A percentile compares a stretch with the other conserved stretches of the same genome.
These are phyloP conservation scores for Porites rus DNA, from an alignment of 92 coral and sea anemone species.

Conservation along the genomic window DNA sequence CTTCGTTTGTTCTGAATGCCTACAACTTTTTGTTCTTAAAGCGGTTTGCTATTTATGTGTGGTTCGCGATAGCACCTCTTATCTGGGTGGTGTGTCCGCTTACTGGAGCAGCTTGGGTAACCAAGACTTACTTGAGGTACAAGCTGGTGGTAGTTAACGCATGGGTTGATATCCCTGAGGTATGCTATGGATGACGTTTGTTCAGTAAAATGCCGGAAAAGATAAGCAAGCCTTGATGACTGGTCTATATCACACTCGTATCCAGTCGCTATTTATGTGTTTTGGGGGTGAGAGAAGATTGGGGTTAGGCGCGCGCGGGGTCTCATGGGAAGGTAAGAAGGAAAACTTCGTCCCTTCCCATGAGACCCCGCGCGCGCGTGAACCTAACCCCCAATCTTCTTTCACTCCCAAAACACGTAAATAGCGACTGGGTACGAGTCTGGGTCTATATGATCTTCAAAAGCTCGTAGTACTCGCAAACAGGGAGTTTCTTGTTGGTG, in stretches of 20 bases:
- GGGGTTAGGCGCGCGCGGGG: too few relatives aligned
- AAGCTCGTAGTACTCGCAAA: not conserved
- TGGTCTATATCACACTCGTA: not conserved
- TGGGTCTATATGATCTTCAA: not conserved
- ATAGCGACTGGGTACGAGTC: too few relatives aligned
- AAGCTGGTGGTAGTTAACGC: constrained; percentile 95
- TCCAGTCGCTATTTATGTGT: too few relatives aligned
- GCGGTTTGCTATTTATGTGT: constrained; percentile 88
- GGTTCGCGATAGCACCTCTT: constrained; percentile 95
- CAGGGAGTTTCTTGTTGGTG: too few relatives aligned
- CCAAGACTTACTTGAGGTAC: constrained; percentile 84
- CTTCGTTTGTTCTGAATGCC: constrained; percentile 92
- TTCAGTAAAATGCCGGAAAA: not conserved
- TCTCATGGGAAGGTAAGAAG: too few relatives aligned
- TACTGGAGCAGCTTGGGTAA: constrained; percentile 96
- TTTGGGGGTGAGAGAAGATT: too few relatives aligned
- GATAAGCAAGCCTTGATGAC: not conserved
- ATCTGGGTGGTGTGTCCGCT: constrained; percentile 90
- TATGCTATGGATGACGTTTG: not conserved
- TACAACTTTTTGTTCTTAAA: constrained; percentile 88
- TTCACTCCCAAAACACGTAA: too few relatives aligned
- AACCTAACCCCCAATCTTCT: too few relatives aligned
- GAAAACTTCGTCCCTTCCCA: too few relatives aligned
- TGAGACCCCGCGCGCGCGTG: too few relatives aligned
- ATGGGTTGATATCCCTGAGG: constrained; percentile 98